phyloP scores from a whole-genome alignment of 2,888 invertebrate species.

The Seira sanloemensis region DNA sequence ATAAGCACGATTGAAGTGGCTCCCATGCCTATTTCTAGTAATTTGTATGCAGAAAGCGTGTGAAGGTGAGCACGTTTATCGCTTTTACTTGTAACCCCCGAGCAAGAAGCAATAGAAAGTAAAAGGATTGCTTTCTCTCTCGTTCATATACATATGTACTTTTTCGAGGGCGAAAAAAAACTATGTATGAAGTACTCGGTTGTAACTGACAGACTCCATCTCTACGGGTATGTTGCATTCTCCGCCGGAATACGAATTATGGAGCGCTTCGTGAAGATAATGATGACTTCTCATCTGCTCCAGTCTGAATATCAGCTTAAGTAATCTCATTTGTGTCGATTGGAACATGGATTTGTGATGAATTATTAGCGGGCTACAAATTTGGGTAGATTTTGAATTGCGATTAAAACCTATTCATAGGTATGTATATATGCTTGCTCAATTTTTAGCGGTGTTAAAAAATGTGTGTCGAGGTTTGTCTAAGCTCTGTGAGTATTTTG shows the following conservation, averaged over 20 bases:
- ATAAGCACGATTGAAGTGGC: conserved; percentile 52
- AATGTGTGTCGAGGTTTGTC: too few relatives aligned
- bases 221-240: not conserved
- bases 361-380: not conserved
- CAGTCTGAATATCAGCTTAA: not conserved
- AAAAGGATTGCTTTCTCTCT: conserved; percentile 4
- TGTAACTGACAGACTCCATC: not conserved
- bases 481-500: too few relatives aligned
- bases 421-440: too few relatives aligned
- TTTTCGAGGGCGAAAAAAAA: not conserved
- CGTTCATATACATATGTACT: not conserved
- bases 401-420: too few relatives aligned
- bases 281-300: conserved; percentile 32
- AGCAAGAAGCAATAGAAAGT: conserved; percentile 57
- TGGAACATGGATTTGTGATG: not conserved
- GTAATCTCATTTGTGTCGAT: conserved; percentile 1
- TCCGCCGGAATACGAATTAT: conserved; percentile 20
- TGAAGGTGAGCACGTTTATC: conserved; percentile 73
- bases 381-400: too few relatives aligned
- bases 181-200: not conserved
- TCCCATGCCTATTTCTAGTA: conserved; percentile 59
- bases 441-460: too few relatives aligned
- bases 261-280: conserved; percentile 40
- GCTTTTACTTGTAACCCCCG: conserved; percentile 72
- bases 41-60: conserved; percentile 70